These are phyloP conservation scores for Meleagris gallopavo DNA, from an alignment of 2,113 vertebrate species.

Conservation along the genomic window DNA sequence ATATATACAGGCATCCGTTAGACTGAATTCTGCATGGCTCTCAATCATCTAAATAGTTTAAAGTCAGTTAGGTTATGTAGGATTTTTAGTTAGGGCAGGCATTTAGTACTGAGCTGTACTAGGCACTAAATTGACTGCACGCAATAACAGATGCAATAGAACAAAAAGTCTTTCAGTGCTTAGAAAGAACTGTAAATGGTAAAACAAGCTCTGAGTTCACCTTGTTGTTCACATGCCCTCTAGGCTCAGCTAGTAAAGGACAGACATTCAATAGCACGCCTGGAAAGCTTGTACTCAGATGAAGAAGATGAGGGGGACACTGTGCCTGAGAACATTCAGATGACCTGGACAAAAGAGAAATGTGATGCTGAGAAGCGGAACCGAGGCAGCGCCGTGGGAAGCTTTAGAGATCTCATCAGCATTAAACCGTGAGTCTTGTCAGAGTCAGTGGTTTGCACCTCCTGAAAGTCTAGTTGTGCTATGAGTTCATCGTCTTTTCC, in stretches of 20 bases:
- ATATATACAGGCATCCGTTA: neutral
- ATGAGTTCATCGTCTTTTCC: neutral
- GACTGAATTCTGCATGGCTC: neutral
- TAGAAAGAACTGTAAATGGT: neutral
- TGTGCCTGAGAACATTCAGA: conserved; percentile 90
- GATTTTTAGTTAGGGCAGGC: neutral
- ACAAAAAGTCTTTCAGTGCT: neutral
- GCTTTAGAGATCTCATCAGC: conserved; percentile 93
- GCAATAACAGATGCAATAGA: neutral
- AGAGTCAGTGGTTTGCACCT: neutral
- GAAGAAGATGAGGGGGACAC: conserved; percentile 89
- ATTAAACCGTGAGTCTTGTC: conserved; percentile 92
- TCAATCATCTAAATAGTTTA: neutral
- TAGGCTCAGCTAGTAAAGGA: conserved; percentile 98
- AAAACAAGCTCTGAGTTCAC: neutral
- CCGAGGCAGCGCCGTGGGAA: conserved; percentile 85
- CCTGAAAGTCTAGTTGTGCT: neutral
- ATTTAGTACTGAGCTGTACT: neutral
- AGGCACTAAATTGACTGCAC: neutral
- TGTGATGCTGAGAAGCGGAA: conserved; percentile 85
- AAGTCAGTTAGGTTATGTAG: neutral
- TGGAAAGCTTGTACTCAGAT: conserved; percentile 93
- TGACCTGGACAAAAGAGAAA: conserved; percentile 97
- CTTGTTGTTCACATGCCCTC: neutral
- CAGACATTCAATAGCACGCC: conserved; percentile 90